Evolutionary conservation across 2,113 vertebrate genomes (phyloP).

Genomic region (Rhinogobius similis): DNA sequence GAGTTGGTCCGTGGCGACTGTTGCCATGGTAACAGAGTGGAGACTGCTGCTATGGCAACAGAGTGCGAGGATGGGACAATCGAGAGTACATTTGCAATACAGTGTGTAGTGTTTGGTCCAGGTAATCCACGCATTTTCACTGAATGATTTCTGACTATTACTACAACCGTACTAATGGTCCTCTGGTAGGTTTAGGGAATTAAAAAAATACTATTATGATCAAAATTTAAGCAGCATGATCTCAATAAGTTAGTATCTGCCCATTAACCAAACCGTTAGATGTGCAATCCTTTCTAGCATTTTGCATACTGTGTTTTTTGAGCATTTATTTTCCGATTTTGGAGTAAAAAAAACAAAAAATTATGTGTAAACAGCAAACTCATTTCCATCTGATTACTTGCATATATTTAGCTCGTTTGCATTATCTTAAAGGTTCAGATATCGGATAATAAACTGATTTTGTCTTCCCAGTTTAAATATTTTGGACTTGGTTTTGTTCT

Average conservation of each 20-base stretch:
- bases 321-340: no score
- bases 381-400: no score
- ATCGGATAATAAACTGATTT: no score
- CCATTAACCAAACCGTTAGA: not conserved
- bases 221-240: not conserved
- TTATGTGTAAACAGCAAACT: no score
- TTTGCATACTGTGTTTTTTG: no score
- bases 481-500: no score
- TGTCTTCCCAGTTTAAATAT: no score
- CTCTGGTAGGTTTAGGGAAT: not conserved
- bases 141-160: not conserved
- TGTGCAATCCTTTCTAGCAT: not conserved
- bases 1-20: not conserved
- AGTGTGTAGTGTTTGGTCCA: not conserved
- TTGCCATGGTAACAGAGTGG: conserved; percentile 2
- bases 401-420: no score
- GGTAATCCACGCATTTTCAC: not conserved
- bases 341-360: no score
- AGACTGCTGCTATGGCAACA: conserved; percentile 3
- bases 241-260: not conserved
- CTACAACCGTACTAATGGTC: not conserved
- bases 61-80: not conserved
- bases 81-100: not conserved
- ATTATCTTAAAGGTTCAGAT: no score
- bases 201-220: not conserved